Conservation (phyloP, 2,797 vertebrate genomes). For the Mormyrus hasselquistii region DNA sequence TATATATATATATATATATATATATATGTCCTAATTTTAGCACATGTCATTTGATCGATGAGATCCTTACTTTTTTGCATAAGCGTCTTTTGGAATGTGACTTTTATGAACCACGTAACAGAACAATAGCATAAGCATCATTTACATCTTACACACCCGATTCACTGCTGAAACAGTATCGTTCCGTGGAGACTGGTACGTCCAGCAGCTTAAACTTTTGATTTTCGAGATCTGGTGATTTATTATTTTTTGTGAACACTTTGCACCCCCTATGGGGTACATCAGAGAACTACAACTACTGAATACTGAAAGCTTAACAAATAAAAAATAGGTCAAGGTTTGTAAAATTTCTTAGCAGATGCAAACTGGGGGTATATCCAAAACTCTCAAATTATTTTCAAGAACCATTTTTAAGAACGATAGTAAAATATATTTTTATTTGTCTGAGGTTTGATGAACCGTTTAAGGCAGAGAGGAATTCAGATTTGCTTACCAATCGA, state of each 20-base stretch:
- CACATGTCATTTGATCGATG: not conserved
- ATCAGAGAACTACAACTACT: not conserved
- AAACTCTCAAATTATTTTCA: not conserved
- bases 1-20: no score
- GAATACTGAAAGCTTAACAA: conserved; percentile 43
- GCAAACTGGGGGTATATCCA: not conserved
- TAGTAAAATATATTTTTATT: conserved; percentile 34
- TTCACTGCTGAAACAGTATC: not conserved
- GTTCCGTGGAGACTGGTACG: not conserved
- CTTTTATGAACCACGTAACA: not conserved
- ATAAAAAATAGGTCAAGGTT: conserved; percentile 37
- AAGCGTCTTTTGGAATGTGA: not conserved
- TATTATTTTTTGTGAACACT: not conserved
- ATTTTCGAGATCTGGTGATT: not conserved
- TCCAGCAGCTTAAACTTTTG: not conserved
- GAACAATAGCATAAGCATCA: not conserved
- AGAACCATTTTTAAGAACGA: conserved; percentile 21
- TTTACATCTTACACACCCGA: not conserved
- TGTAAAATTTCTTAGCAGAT: conserved; percentile 35
- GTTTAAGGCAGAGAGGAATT: conserved; percentile 46
- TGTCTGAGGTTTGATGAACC: conserved; percentile 27
- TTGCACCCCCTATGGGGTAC: not conserved
- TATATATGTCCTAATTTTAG: not conserved
- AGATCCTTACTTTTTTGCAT: not conserved
- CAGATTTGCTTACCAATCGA: not conserved